phyloP scores from a whole-genome alignment of 2,888 invertebrate genomes.

The Ormyrus pomaceus region DNA sequence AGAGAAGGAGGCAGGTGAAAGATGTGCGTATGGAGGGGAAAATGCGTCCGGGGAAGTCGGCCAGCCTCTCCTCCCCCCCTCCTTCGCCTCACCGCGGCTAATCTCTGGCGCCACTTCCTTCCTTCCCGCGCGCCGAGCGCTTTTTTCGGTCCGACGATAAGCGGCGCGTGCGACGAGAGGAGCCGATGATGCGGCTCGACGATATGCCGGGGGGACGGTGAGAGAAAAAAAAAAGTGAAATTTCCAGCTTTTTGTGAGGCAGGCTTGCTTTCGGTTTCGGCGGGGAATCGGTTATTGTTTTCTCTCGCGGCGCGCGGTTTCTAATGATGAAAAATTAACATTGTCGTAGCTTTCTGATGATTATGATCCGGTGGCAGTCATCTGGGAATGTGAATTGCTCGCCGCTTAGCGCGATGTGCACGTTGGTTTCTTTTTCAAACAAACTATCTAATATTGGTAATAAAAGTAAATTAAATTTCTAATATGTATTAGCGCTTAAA shows the following conservation, averaged over 20 bases:
- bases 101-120: slow-evolving; percentile 26
- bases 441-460: too few relatives aligned
- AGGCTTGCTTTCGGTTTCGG: neutral
- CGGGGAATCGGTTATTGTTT: neutral
- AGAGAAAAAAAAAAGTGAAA: slow-evolving; percentile 41
- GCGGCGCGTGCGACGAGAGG: neutral
- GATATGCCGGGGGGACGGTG: neutral
- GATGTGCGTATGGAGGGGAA: slow-evolving; percentile 4
- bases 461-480: too few relatives aligned
- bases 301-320: too few relatives aligned
- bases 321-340: too few relatives aligned
- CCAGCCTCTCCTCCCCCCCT: slow-evolving; percentile 28
- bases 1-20: neutral
- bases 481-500: too few relatives aligned
- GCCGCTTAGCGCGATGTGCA: too few relatives aligned
- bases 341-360: too few relatives aligned
- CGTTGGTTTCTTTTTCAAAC: too few relatives aligned
- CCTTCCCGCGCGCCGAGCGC: slow-evolving; percentile 22
- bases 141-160: slow-evolving; percentile 9
- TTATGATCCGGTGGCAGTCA: too few relatives aligned
- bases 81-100: neutral
- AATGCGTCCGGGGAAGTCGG: slow-evolving; percentile 43
- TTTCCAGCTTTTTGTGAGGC: slow-evolving; percentile 11
- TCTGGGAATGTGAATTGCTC: too few relatives aligned
- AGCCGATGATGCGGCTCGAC: neutral